These are phyloP conservation scores for Pimephales promelas DNA, from an alignment of 2,113 vertebrate species.

Conservation along the genomic window DNA sequence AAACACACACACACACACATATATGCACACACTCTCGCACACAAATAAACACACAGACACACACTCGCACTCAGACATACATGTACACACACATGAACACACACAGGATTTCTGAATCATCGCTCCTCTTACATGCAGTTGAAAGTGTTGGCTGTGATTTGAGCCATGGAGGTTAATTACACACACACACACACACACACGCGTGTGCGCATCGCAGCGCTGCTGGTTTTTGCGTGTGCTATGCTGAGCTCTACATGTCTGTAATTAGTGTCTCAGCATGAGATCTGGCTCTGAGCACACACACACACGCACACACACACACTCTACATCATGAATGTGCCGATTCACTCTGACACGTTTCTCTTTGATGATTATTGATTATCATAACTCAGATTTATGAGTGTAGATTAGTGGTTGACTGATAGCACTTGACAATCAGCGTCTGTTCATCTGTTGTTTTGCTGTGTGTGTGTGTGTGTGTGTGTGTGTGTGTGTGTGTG, in stretches of 20 bases:
- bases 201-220: conserved; percentile 17
- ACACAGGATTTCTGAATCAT: not conserved
- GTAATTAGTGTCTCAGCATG: conserved; percentile 48
- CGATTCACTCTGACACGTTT: not conserved
- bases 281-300: conserved; percentile 25
- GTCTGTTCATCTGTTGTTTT: conserved; percentile 1
- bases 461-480: not conserved
- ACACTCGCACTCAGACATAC: too few relatives aligned
- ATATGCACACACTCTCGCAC: too few relatives aligned
- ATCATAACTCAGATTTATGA: not conserved
- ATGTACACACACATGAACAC: too few relatives aligned
- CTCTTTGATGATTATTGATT: not conserved
- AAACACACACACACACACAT: too few relatives aligned
- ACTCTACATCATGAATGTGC: not conserved
- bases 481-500: too few relatives aligned
- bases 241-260: conserved; percentile 20
- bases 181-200: conserved; percentile 49
- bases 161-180: conserved; percentile 65
- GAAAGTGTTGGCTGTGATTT: conserved; percentile 60
- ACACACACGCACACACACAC: not conserved
- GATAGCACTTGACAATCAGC: not conserved
- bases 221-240: conserved; percentile 25
- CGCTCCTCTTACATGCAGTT: conserved; percentile 54
- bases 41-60: too few relatives aligned
- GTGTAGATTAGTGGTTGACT: not conserved